Percentiles rank a stretch among this genome's conserved stretches.
phyloP scores from a whole-genome alignment of 2,888 invertebrate genomes.

The Megastigmus dorsalis region DNA sequence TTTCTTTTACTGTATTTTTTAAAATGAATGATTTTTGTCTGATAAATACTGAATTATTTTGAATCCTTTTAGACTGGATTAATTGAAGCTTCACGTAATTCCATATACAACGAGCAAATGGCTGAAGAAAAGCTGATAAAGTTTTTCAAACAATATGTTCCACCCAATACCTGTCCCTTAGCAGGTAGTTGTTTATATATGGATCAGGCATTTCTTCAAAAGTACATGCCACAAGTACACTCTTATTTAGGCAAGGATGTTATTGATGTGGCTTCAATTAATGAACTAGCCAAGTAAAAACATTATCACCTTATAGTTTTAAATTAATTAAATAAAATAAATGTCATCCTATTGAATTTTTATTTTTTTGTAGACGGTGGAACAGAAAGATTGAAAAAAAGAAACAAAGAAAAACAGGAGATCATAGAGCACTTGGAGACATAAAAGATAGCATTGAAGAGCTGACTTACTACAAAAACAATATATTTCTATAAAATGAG shows the following conservation, averaged over 20 bases:
- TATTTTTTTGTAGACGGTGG: constrained; percentile 81
- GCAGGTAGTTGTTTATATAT: constrained; percentile 93
- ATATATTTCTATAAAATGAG: constrained; percentile 49
- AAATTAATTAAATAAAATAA: neutral
- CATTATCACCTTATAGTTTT: constrained; percentile 16
- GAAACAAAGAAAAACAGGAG: constrained; percentile 79
- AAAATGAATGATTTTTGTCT: too few relatives aligned
- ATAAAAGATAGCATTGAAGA: constrained; percentile 91
- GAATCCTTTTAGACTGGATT: constrained; percentile 84
- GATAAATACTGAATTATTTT: too few relatives aligned
- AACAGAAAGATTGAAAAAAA: constrained; percentile 78
- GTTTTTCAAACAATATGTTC: constrained; percentile 79
- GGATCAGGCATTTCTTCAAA: constrained; percentile 88
- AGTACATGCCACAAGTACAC: constrained; percentile 88
- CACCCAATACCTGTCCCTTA: constrained; percentile 81
- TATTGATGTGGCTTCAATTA: constrained; percentile 93
- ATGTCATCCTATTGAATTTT: constrained; percentile 1
- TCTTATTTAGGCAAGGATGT: constrained; percentile 91
- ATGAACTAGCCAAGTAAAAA: constrained; percentile 81
- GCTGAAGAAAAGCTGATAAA: constrained; percentile 84
- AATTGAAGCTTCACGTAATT: constrained; percentile 82
- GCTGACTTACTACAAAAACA: constrained; percentile 83
- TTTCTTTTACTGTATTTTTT: too few relatives aligned
- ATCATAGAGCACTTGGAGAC: constrained; percentile 87
- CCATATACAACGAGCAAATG: constrained; percentile 79